Evolutionary conservation across 37 sponge, comb jelly and placozoan species (phyloP).

Genomic region (Agelas oroides): DNA sequence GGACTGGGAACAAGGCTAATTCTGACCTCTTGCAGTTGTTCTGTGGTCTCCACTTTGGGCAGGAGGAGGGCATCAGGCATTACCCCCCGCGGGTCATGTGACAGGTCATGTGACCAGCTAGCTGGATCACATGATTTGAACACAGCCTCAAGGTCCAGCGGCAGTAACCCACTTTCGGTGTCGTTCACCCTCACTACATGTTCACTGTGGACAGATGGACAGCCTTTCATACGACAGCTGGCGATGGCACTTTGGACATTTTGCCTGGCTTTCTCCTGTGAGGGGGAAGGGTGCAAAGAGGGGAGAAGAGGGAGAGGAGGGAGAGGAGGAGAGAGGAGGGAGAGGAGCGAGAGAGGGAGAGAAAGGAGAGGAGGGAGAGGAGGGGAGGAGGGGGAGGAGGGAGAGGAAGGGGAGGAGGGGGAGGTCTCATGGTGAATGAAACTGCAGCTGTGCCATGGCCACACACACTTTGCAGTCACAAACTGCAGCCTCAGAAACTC

Average conservation of each 20-base stretch:
- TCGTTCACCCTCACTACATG: conserved; percentile 83
- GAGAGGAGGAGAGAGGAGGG: too few species aligned
- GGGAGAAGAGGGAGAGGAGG: neutral
- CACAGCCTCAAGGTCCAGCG: conserved; percentile 67
- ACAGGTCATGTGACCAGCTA: neutral
- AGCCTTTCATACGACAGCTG: neutral
- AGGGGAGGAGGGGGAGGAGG: neutral
- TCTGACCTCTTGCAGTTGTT: conserved; percentile 65
- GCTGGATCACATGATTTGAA: conserved; percentile 13
- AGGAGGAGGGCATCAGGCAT: conserved; percentile 87
- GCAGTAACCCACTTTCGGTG: conserved; percentile 62
- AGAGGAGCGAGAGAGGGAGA: too few species aligned
- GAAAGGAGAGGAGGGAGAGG: too few species aligned
- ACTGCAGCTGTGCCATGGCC: too few species aligned
- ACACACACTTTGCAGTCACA: too few species aligned
- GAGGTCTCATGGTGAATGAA: neutral
- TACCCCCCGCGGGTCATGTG: neutral
- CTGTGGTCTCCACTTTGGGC: conserved; percentile 87
- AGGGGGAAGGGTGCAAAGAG: neutral
- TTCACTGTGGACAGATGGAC: conserved; percentile 48
- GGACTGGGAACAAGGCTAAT: too few species aligned
- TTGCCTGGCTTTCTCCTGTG: conserved; percentile 70
- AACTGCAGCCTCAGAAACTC: too few species aligned
- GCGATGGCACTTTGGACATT: conserved; percentile 52
- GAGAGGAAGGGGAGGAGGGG: neutral